Percentiles rank a stretch among this genome's conserved stretches.
phyloP scores from a whole-genome alignment of 2,888 invertebrate genomes.

The Dyspetes luteomarginatus region DNA sequence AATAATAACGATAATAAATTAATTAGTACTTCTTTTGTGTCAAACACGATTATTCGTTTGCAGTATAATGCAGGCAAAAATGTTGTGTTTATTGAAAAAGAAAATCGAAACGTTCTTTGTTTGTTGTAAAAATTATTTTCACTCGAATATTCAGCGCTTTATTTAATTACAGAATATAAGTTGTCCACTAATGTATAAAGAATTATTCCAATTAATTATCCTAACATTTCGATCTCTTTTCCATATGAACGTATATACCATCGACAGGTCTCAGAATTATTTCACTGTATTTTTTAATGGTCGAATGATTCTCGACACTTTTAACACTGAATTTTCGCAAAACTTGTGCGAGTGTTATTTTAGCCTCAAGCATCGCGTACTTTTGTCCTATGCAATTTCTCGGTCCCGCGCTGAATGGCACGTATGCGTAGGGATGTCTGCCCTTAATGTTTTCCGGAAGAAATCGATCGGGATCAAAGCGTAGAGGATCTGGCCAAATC shows the following conservation, averaged over 20 bases:
- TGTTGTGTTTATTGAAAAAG: no score
- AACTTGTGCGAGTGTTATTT: conserved; percentile 70
- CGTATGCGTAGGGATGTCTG: conserved; percentile 76
- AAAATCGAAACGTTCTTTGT: no score
- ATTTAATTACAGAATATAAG: neutral
- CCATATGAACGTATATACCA: conserved; percentile 57
- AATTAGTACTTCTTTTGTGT: no score
- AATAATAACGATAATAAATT: no score
- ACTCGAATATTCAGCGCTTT: no score
- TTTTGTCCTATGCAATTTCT: conserved; percentile 79
- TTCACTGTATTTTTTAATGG: conserved; percentile 66
- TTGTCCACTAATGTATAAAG: neutral
- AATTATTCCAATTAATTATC: neutral
- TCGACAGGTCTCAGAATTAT: conserved; percentile 71
- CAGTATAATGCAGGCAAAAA: no score
- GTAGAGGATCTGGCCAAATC: conserved; percentile 84
- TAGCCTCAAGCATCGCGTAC: conserved; percentile 73
- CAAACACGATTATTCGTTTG: no score
- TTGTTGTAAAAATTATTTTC: no score
- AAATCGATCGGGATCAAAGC: conserved; percentile 83
- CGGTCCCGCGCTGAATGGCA: conserved; percentile 79
- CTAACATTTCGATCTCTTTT: conserved; percentile 9
- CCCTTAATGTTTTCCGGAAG: conserved; percentile 78
- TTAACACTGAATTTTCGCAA: conserved; percentile 73
- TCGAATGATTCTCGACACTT: conserved; percentile 68